Conservation (phyloP, 2,113 vertebrate genomes). For the Proterorhinus semilunaris region DNA sequence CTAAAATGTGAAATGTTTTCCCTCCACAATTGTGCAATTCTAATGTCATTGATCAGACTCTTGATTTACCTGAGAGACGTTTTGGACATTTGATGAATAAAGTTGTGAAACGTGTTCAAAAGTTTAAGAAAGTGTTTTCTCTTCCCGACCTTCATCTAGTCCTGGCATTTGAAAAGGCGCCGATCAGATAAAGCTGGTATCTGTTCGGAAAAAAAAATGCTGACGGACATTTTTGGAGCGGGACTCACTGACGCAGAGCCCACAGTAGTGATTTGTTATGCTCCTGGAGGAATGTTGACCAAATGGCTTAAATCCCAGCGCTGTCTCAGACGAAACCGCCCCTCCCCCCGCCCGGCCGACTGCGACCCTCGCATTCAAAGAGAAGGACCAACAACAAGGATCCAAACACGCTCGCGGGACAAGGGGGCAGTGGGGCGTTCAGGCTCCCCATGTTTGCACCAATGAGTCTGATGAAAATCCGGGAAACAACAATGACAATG, state of each 20-base stretch:
- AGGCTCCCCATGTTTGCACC: constrained; percentile 3
- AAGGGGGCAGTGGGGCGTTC: constrained; percentile 16
- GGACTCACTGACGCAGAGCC: constrained; percentile 15
- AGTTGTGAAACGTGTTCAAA: no score
- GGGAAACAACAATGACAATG: background rate
- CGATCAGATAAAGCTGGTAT: background rate
- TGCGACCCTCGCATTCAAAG: constrained; percentile 17
- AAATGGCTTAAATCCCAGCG: constrained; percentile 68
- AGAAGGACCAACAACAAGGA: constrained; percentile 14
- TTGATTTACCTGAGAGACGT: no score
- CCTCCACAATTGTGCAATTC: no score
- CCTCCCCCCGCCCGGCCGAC: constrained; percentile 31
- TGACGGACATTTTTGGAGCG: constrained; percentile 12
- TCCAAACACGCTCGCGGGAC: constrained; percentile 25
- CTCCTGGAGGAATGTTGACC: constrained; percentile 68
- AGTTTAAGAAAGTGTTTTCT: no score
- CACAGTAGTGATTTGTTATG: constrained; percentile 56
- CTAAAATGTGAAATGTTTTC: no score
- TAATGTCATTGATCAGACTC: no score
- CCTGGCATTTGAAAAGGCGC: background rate
- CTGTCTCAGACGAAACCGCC: constrained; percentile 48
- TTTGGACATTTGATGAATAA: no score
- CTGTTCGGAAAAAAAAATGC: background rate
- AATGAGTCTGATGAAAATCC: background rate
- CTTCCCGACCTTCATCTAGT: background rate